Percentiles rank a stretch among this genome's conserved stretches.
Conservation (phyloP, 2,797 vertebrate species). For the Mormyrops attenuatus region DNA sequence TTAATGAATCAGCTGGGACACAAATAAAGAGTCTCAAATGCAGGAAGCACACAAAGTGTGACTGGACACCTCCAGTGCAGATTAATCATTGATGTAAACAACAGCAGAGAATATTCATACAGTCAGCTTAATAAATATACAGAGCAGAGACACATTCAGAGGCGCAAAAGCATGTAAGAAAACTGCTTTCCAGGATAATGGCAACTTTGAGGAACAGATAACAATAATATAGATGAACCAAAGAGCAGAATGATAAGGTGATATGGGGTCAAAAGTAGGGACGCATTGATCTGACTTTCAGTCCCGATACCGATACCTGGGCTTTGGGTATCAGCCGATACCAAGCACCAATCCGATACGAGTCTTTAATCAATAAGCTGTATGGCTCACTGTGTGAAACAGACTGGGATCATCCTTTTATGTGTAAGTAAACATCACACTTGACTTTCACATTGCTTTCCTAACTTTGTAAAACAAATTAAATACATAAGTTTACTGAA, state of each 20-base stretch:
- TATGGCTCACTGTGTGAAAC: neutral
- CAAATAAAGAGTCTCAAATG: neutral
- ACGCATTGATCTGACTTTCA: neutral
- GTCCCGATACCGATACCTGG: neutral
- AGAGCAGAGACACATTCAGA: neutral
- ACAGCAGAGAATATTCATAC: neutral
- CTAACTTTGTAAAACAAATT: neutral
- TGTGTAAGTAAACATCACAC: neutral
- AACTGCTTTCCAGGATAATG: neutral
- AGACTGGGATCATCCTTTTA: neutral
- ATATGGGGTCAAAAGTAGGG: neutral
- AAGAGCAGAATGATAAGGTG: neutral
- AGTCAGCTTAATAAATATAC: neutral
- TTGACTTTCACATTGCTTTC: neutral
- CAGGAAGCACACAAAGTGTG: neutral
- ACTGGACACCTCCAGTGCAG: neutral
- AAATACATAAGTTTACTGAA: neutral
- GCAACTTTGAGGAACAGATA: neutral
- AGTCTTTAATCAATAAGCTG: neutral
- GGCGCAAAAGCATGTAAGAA: neutral
- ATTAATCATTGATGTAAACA: neutral
- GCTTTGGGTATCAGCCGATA: neutral
- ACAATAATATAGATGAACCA: neutral
- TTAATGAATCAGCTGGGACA: neutral
- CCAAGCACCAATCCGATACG: neutral